A percentile compares a stretch with the other conserved stretches of the same genome.
Evolutionary conservation across 2,888 invertebrate genomes (phyloP).

Genomic region (Diaphora mendica): DNA sequence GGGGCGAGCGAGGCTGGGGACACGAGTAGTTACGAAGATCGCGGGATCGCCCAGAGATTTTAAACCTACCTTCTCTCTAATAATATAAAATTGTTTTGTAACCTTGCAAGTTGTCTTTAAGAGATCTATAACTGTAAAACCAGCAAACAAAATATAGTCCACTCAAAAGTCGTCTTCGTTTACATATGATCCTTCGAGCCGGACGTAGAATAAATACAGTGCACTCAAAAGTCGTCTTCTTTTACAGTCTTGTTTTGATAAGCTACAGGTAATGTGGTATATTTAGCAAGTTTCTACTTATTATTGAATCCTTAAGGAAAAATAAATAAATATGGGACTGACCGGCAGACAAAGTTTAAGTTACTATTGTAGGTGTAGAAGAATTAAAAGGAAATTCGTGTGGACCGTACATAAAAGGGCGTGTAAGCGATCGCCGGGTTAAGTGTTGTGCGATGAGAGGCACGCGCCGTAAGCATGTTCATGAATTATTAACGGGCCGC

Average conservation of each 20-base stretch:
- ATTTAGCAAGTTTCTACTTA: neutral
- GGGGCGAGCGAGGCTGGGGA: too few species aligned
- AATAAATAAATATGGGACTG: neutral
- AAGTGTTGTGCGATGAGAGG: slow-evolving; percentile 69
- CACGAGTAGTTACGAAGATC: too few species aligned
- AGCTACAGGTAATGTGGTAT: neutral
- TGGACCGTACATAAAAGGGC: slow-evolving; percentile 61
- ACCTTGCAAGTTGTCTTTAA: too few species aligned
- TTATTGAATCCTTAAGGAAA: neutral
- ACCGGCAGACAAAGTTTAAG: neutral
- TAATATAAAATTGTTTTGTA: too few species aligned
- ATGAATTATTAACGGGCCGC: slow-evolving; percentile 77
- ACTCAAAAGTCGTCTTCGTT: too few species aligned
- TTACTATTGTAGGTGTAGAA: slow-evolving; percentile 21
- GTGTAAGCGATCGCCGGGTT: slow-evolving; percentile 68
- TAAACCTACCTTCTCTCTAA: too few species aligned
- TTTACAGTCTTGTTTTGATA: neutral
- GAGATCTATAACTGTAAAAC: too few species aligned
- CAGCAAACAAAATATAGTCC: too few species aligned
- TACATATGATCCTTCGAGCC: too few species aligned
- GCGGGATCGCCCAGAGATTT: too few species aligned
- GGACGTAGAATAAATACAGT: too few species aligned
- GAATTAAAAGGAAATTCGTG: slow-evolving; percentile 54
- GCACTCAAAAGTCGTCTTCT: too few species aligned
- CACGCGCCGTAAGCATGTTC: slow-evolving; percentile 72